Evolutionary conservation across 2,888 invertebrate genomes (phyloP), one percentile per base, ranked within the genome.

Genomic region (Branchinecta sandiegonensis): DNA sequence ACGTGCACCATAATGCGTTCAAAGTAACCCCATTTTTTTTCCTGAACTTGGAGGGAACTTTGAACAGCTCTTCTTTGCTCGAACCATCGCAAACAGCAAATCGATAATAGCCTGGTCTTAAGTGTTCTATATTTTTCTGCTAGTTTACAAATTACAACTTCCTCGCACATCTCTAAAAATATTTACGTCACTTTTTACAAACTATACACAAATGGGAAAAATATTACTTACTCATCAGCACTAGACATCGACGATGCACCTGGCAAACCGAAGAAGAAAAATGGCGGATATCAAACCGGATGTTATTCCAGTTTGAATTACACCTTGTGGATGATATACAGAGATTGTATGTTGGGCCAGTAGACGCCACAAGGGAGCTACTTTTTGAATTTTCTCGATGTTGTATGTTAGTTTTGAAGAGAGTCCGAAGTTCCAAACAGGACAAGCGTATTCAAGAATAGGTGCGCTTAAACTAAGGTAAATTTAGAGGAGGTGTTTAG

Each of bases 81-180:
- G 4, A 37, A 6, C 37, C 37, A 37, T 37, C 37, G 37, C 37
- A 37, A 2, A 37, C 37, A 6, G 37, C 37, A 5, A 37, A 37
- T 37, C 37, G 37, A 5, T 37, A 37, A 4, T 37, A 37, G 63
- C 11, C 63, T 56, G 63, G 63, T 56, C 9, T 2, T 56, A 8
- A 8, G 1, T 11, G 63, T 56, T 56, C 63, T 56, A 11, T 56
- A 56, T 56, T 56, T 56, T 56, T 56, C 56, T 23, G 8, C 63
- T 56, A 56, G 63, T 56, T 56, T 56, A 56, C 63, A 56, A 56
- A 56, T 56, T 56, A 56, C 63, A 56, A 56, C 63, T 11, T 56
- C 63, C 11, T 56, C 23, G 11, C 63, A 56, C 10, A 56, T 56
- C 63, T 56, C 63, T 56, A 56, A 56, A 56, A 56, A 56, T 56